These are phyloP conservation scores for Myotis myotis DNA, from an alignment of 2,797 vertebrate genomes.

Conservation along the genomic window DNA sequence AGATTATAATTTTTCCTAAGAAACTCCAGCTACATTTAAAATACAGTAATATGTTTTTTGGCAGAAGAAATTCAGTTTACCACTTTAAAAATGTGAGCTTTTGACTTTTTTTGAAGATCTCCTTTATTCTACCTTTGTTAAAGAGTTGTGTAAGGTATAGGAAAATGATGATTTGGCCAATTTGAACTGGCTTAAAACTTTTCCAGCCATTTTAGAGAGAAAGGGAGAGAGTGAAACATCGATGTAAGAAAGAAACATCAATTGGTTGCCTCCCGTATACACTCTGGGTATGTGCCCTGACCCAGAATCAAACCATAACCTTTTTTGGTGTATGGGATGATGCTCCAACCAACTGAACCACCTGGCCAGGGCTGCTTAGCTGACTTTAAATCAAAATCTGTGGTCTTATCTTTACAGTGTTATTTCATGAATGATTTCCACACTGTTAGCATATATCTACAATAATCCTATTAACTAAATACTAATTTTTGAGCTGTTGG, in stretches of 20 bases:
- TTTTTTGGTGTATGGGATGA: background rate
- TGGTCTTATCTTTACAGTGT: background rate
- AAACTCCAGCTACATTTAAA: background rate
- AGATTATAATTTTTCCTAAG: background rate
- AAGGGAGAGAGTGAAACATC: background rate
- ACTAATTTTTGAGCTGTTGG: background rate
- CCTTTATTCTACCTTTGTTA: background rate
- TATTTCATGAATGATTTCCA: background rate
- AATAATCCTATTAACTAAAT: background rate
- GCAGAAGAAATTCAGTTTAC: background rate
- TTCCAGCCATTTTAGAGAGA: background rate
- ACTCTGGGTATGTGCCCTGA: background rate
- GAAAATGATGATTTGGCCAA: background rate
- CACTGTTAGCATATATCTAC: background rate
- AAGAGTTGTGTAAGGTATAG: background rate
- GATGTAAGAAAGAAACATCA: background rate
- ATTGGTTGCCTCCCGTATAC: background rate
- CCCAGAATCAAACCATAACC: background rate
- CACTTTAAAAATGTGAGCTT: constrained; percentile 27
- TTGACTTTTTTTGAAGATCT: constrained; percentile 17
- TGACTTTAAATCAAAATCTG: background rate
- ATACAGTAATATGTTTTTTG: background rate
- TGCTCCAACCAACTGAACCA: background rate
- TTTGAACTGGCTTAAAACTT: constrained; percentile 18
- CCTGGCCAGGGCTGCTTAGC: background rate